Percentiles rank a stretch among this genome's conserved stretches.
Conservation (phyloP, 2,797 vertebrate genomes). For the Notolepis coatsorum region DNA sequence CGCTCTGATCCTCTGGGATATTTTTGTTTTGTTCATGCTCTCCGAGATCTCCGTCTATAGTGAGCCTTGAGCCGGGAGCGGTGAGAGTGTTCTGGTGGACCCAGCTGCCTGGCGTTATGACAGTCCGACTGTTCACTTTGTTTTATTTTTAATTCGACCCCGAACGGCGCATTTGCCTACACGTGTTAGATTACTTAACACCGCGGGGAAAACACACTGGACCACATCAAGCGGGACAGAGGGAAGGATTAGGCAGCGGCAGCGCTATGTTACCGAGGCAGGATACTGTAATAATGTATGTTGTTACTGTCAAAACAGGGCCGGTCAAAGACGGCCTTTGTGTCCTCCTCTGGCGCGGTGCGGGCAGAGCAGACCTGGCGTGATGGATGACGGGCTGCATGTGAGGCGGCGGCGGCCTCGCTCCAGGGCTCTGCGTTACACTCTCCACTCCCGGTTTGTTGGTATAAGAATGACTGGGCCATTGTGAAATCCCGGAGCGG, state of each 20-base stretch:
- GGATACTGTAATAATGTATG: conserved; percentile 60
- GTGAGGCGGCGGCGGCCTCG: conserved; percentile 42
- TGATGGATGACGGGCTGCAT: conserved; percentile 51
- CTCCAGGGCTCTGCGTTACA: conserved; percentile 23
- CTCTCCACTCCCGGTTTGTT: conserved; percentile 24
- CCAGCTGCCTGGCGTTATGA: conserved; percentile 65
- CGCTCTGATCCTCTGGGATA: conserved; percentile 20
- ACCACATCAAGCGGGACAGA: conserved; percentile 35
- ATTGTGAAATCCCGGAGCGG: conserved; percentile 15
- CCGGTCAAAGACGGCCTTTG: conserved; percentile 74
- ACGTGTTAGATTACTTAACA: conserved; percentile 58
- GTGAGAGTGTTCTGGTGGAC: conserved; percentile 36
- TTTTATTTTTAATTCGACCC: conserved; percentile 43
- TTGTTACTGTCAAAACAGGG: conserved; percentile 72
- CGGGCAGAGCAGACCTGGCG: conserved; percentile 40
- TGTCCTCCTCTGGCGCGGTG: conserved; percentile 59
- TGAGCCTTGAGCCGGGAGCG: conserved; percentile 46
- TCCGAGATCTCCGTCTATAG: conserved; percentile 30
- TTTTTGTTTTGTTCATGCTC: conserved; percentile 29
- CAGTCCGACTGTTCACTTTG: conserved; percentile 35
- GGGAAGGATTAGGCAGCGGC: conserved; percentile 15
- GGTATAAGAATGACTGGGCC: conserved; percentile 27
- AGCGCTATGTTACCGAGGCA: conserved; percentile 43
- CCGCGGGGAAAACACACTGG: conserved; percentile 35
- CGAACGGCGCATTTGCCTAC: conserved; percentile 60